Evolutionary conservation across 2,888 invertebrate species (phyloP), one percentile per base, ranked within the genome.

Genomic region (Pandemis corylana): DNA sequence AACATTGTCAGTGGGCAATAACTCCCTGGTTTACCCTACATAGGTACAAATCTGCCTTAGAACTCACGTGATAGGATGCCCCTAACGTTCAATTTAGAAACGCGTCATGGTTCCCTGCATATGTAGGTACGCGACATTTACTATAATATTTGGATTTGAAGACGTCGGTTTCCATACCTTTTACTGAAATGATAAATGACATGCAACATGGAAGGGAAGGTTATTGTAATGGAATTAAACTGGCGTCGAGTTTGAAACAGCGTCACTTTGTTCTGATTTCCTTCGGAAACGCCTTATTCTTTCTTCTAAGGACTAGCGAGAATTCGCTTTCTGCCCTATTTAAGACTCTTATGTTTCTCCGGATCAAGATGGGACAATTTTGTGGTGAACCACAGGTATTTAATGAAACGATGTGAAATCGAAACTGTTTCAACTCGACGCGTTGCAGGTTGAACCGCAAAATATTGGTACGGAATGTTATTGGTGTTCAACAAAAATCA

Each of bases 151-250:
- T 12, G 5, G 59, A 59, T 28, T 59, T 59, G 28, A 28, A 4
- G 59, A n/a, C 4, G 59, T 46, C 46, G 64, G 64, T 64, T 42
- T 42, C 64, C 44, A 64, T 20, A 46, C 46, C 64, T 64, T 64
- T 64, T 44, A 46, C 59, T 59, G 59, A 28, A 20, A 59, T 59
- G 59, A 59, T 59, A 59, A 59, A 59, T 28, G 28, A n/a, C 59
- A 59, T 59, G 59, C 59, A 59, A 59, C 28, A 59, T 59, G 28
- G 28, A 59, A 59, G 59, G 59, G 59, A 59, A 20, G 28, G 59
- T 59, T 59, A 56, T 15, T 36, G 28, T 2, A 12, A 59, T 28
- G 12, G 28, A 28, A 59, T 28, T 59, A 59, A 20, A 59, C 28
- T 28, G 59, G 6, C 59, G 28, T 10, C 28, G 28, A 59, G 59